Base-by-base conservation (phyloP, 2,888 invertebrate species). In the Apamea sordens region DNA sequence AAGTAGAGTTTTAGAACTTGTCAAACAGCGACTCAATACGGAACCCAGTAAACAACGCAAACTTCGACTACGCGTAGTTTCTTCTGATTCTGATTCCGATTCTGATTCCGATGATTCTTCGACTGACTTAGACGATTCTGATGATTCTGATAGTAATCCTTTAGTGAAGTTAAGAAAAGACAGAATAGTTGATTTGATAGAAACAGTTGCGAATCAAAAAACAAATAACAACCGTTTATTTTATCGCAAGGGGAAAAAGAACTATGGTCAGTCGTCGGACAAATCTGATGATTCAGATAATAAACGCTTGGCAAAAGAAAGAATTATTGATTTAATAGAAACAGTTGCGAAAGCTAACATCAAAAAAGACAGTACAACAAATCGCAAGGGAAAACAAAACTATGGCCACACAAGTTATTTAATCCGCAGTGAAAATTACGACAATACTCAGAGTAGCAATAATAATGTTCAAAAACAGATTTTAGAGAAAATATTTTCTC, bases 121-220 rank as follows among this genome's bases (percentile, higher is more conserved):
- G 36, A 76, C 76, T 21, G 83, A 84, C 41, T 67, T 72, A 13
- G 79, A 75, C 2, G 81, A 83, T 7, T 75, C 84, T 8, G 76
- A 80, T 8, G 85, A 84, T 32, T 76, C 79, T 8, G 85, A 88
- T n/a, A 78, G 76, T 6, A 90, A 79, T 24, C 71, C 78, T 64
- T 71, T 71, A 61, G 82, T 84, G 69, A 76, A 83, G 50, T 21
- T 91, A 21, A 89, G 78, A 61, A 88, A 79, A 65, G 84, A 88
- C 59, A 89, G 89, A 65, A 69, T 93, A 28, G 67, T 87, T 24
- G 80, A 90, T 64, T 73, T 91, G 41, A 81, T 93, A 41, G 68
- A 90, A 76, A 76, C 88, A 84, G 70, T 47, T 24, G 89, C 79
- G 36, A 83, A 85, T 21, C 71, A 81, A 56, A 56, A 47, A 36